Percentiles rank a stretch among this genome's conserved stretches.
These are phyloP conservation scores for Chrysolina haemoptera DNA, from an alignment of 2,888 invertebrate species.

Conservation along the genomic window DNA sequence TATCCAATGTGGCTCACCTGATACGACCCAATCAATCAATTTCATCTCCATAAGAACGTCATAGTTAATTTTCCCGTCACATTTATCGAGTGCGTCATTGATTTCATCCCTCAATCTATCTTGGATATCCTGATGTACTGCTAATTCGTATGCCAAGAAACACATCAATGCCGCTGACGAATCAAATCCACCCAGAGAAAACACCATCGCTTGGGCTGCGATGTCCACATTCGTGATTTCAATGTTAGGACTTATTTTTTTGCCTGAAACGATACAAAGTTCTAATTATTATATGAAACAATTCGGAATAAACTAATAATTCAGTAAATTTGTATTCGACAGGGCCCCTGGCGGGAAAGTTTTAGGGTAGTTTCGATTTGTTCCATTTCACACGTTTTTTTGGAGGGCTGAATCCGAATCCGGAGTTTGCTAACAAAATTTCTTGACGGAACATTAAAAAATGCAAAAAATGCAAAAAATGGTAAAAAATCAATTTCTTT, in stretches of 20 bases:
- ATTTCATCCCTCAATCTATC: conserved; percentile 71
- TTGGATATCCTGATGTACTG: conserved; percentile 75
- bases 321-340: too few relatives aligned
- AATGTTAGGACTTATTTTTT: neutral
- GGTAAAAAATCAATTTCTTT: too few relatives aligned
- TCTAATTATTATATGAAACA: too few relatives aligned
- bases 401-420: too few relatives aligned
- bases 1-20: conserved; percentile 67
- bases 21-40: conserved; percentile 76
- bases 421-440: too few relatives aligned
- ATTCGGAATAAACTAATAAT: too few relatives aligned
- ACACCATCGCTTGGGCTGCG: conserved; percentile 72
- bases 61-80: conserved; percentile 69
- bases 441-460: too few relatives aligned
- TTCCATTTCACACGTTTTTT: too few relatives aligned
- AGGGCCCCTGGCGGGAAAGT: too few relatives aligned
- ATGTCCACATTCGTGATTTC: conserved; percentile 70
- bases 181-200: conserved; percentile 72
- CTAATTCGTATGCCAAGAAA: conserved; percentile 73
- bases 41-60: conserved; percentile 72
- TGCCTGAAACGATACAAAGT: neutral
- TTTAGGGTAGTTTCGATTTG: too few relatives aligned
- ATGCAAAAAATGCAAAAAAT: too few relatives aligned
- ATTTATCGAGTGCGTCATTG: conserved; percentile 48
- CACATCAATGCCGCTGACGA: conserved; percentile 69